Conservation (phyloP, 2,888 invertebrate genomes). For the Tipula helvola region DNA sequence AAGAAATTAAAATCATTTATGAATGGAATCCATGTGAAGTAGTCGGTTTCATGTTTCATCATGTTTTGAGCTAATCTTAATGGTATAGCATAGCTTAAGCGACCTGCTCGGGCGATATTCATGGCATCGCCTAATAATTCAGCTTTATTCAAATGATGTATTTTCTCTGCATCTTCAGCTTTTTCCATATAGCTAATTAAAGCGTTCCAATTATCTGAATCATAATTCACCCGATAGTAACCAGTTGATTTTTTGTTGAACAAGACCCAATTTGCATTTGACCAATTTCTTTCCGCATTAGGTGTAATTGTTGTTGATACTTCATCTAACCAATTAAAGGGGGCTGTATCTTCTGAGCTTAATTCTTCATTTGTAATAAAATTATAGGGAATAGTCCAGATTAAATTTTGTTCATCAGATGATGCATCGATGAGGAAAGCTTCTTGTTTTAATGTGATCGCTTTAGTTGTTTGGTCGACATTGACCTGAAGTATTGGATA, state of each 20-base stretch:
- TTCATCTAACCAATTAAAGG: background rate
- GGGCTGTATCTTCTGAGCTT: background rate
- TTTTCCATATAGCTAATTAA: slow-evolving; percentile 34
- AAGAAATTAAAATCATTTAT: background rate
- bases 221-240: slow-evolving; percentile 51
- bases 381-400: slow-evolving; percentile 28
- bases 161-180: slow-evolving; percentile 35
- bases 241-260: slow-evolving; percentile 39
- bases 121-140: slow-evolving; percentile 72
- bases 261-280: slow-evolving; percentile 33
- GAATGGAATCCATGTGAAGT: background rate
- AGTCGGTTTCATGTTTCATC: background rate
- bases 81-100: slow-evolving; percentile 34
- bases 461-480: slow-evolving; percentile 35
- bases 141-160: slow-evolving; percentile 60
- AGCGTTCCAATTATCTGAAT: slow-evolving; percentile 45
- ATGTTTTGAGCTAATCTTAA: slow-evolving; percentile 36
- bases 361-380: slow-evolving; percentile 17
- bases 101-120: slow-evolving; percentile 28
- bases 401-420: slow-evolving; percentile 16
- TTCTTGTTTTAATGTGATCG: slow-evolving; percentile 4
- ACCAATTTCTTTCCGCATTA: background rate
- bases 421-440: background rate
- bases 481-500: slow-evolving; percentile 43
- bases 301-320: background rate